These are phyloP conservation scores for Mylabris phalerata DNA, from an alignment of 1,140 invertebrate species.

Conservation along the genomic window DNA sequence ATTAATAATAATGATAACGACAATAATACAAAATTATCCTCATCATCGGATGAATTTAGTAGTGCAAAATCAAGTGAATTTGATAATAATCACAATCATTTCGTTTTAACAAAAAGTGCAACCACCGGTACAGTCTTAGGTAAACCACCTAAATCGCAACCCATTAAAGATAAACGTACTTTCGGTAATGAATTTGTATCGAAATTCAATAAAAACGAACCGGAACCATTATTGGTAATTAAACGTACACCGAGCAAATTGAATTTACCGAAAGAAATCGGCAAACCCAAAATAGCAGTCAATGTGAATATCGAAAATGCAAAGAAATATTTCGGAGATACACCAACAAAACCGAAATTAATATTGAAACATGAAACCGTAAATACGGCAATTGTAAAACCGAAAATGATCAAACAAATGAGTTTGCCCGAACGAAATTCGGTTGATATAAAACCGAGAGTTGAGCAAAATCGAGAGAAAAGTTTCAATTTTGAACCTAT, in stretches of 20 bases:
- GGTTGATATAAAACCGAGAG: conserved; percentile 11
- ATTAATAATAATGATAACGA: conserved; percentile 13
- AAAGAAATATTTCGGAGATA: conserved; percentile 39
- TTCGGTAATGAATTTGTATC: conserved; percentile 28
- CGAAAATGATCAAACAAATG: conserved; percentile 24
- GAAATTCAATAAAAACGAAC: conserved; percentile 19
- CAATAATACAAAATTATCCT: too few relatives aligned
- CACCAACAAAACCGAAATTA: conserved; percentile 17
- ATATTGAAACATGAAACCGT: conserved; percentile 23
- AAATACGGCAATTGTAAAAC: conserved; percentile 8
- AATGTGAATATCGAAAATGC: conserved; percentile 28
- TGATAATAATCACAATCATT: conserved; percentile 25
- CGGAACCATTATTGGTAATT: conserved; percentile 39
- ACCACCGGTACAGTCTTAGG: conserved; percentile 17
- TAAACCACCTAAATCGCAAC: not conserved
- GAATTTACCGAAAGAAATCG: conserved; percentile 35
- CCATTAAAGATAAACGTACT: conserved; percentile 31
- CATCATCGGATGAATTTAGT: conserved; percentile 26
- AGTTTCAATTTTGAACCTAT: conserved; percentile 39
- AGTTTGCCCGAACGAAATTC: conserved; percentile 26
- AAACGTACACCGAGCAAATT: conserved; percentile 41
- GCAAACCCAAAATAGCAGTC: conserved; percentile 38
- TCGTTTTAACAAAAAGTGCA: conserved; percentile 26
- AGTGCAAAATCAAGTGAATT: conserved; percentile 36
- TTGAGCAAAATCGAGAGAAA: conserved; percentile 1